Evolutionary conservation across 2,113 vertebrate species (phyloP).

Genomic region (Corythaixoides concolor): DNA sequence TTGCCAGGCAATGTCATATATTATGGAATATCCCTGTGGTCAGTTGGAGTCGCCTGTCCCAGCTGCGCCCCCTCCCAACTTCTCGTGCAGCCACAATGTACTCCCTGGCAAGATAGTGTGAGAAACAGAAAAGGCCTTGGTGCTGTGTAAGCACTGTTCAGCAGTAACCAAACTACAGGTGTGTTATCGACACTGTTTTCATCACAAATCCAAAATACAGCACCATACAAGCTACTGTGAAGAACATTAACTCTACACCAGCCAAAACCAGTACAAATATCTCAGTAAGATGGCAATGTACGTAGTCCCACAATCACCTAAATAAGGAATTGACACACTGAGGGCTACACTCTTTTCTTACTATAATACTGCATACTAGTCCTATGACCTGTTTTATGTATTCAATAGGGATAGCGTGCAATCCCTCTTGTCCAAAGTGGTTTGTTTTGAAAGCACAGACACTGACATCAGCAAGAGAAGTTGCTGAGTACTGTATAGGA

Average conservation of each 20-base stretch:
- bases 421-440: neutral
- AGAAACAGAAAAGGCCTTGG: neutral
- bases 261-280: neutral
- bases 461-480: neutral
- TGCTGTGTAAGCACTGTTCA: accelerated
- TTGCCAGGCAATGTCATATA: accelerated
- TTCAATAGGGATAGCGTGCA: neutral
- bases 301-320: neutral
- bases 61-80: neutral
- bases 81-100: neutral
- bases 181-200: neutral
- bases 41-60: neutral
- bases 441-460: neutral
- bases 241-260: neutral
- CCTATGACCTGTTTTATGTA: neutral
- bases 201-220: neutral
- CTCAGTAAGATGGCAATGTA: neutral
- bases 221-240: neutral
- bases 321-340: accelerated
- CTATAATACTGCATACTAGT: neutral
- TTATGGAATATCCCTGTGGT: neutral
- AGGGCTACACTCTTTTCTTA: neutral
- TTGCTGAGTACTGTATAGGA: neutral
- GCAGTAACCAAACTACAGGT: accelerated
- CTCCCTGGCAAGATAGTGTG: accelerated